A percentile compares a stretch with the other conserved stretches of the same genome.
Conservation (phyloP, 2,797 vertebrate species). For the Nannoperca obscura region DNA sequence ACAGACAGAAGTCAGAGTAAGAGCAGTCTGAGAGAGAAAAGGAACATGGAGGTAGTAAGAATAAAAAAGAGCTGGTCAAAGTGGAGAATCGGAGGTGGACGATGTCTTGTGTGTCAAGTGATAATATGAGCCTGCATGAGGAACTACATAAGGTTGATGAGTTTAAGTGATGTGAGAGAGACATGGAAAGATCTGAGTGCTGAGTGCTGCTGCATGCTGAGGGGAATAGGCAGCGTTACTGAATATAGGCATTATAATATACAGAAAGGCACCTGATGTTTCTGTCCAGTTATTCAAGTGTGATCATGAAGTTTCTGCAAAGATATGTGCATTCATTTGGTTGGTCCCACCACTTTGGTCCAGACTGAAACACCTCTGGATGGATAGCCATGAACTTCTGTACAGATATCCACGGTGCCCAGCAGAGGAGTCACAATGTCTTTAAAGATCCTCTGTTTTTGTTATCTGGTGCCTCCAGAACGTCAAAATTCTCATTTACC, state of each 20-base stretch:
- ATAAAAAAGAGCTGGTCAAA: constrained; percentile 20
- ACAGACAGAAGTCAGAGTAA: constrained; percentile 33
- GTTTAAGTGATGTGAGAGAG: constrained; percentile 31
- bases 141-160: constrained; percentile 18
- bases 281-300: background rate
- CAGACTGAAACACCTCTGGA: background rate
- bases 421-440: no score
- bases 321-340: background rate
- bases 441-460: no score
- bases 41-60: constrained; percentile 16
- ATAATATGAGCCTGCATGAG: constrained; percentile 34
- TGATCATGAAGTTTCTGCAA: background rate
- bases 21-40: constrained; percentile 4
- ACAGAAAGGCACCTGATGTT: background rate
- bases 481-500: background rate
- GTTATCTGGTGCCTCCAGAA: background rate
- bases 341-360: background rate
- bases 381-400: background rate
- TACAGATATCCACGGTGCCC: background rate
- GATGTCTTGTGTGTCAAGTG: constrained; percentile 42
- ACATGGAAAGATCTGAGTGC: constrained; percentile 4
- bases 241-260: background rate
- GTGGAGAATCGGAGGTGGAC: constrained; percentile 25
- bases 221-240: background rate
- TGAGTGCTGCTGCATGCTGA: constrained; percentile 12